A percentile compares a stretch with the other conserved stretches of the same genome.
Conservation (phyloP, 2,113 vertebrate genomes). For the Shinisaurus crocodilurus region DNA sequence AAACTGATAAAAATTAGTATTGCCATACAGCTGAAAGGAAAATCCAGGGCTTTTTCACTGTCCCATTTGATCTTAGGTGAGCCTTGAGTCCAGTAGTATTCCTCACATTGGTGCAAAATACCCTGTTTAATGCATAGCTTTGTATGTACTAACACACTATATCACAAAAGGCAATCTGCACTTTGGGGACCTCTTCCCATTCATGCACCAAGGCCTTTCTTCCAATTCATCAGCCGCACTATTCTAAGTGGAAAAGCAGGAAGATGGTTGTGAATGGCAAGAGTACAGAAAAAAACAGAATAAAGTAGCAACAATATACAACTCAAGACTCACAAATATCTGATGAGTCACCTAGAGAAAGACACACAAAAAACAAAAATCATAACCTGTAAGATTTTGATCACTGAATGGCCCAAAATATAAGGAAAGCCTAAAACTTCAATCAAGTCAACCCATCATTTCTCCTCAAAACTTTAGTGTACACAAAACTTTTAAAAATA, state of each 20-base stretch:
- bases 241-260: not conserved
- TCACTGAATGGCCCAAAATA: not conserved
- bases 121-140: not conserved
- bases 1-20: not conserved
- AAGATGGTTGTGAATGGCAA: slow-evolving; percentile 21
- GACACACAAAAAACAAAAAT: not conserved
- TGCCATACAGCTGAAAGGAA: not conserved
- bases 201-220: not conserved
- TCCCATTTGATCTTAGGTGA: not conserved
- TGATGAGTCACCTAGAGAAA: not conserved
- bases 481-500: not conserved
- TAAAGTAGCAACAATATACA: not conserved
- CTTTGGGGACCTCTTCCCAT: not conserved
- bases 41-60: not conserved
- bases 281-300: not conserved
- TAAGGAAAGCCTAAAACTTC: not conserved
- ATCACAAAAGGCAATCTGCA: not conserved
- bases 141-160: not conserved
- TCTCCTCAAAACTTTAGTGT: not conserved
- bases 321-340: accelerated
- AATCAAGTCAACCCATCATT: not conserved
- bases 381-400: not conserved
- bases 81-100: not conserved
- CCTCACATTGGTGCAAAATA: not conserved
- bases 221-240: not conserved